Evolutionary conservation across 2,888 invertebrate genomes (phyloP).

Genomic region (Thyatira batis): DNA sequence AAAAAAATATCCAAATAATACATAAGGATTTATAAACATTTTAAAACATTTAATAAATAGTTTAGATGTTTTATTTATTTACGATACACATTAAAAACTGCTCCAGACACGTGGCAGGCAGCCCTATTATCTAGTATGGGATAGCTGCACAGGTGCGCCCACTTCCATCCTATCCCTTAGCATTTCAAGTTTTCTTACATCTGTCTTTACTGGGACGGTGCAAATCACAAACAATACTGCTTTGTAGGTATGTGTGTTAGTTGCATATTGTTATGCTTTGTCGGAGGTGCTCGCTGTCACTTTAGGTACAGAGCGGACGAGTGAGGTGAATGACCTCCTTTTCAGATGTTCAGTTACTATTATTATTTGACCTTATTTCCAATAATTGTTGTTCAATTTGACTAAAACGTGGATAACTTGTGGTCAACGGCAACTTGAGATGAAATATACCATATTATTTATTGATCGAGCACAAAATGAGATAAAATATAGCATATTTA

Average conservation of each 20-base stretch:
- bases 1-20: too few relatives aligned
- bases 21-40: too few relatives aligned
- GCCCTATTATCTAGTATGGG: background rate
- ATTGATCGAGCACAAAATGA: too few relatives aligned
- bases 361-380: background rate
- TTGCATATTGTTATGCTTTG: conserved; percentile 1
- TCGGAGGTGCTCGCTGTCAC: conserved; percentile 5
- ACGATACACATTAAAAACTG: too few relatives aligned
- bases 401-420: too few relatives aligned
- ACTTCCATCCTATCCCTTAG: background rate
- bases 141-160: background rate
- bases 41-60: too few relatives aligned
- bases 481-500: too few relatives aligned
- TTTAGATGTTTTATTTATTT: too few relatives aligned
- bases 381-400: too few relatives aligned
- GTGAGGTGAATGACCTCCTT: background rate
- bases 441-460: too few relatives aligned
- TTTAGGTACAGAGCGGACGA: background rate
- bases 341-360: background rate
- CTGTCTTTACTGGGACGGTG: background rate
- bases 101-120: conserved; percentile 3
- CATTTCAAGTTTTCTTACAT: background rate
- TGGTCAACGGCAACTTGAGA: too few relatives aligned
- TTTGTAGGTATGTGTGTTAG: background rate
- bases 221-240: background rate